Base-by-base conservation (phyloP, 2,797 vertebrate genomes). In the Okamejei kenojei region DNA sequence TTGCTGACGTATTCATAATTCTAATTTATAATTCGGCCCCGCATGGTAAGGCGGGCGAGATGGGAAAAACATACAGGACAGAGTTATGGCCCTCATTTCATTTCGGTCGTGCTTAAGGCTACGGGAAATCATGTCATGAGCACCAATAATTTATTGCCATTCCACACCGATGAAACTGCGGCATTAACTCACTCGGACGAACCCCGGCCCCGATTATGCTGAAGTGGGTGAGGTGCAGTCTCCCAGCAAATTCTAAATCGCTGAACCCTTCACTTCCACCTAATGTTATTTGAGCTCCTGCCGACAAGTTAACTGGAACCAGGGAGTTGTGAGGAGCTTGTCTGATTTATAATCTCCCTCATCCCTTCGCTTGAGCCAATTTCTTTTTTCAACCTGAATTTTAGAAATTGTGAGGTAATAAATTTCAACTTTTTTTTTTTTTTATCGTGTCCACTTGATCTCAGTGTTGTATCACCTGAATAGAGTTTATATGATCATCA, bases 131-230 rank as follows among this genome's bases (percentile, higher is more conserved):
- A 35, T 35, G 84, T 68, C n/a, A 68, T 68, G 17, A 35, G 63
- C 65, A 63, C 61, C 68, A 29, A 68, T 88, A 68, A 88, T 88
- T 88, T 23, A 88, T 68, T 88, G 84, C 61, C 84, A 1, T 88
- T 32, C 10, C 17, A 68, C 63, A 88, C n/a, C n/a, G 17, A 23
- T 35, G 58, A 21, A 65, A 65, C 84, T 32, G 19, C 26, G n/a
- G 11, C 81, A 63, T 84, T 88, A 32, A 88, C n/a, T 65, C 61
- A 65, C 84, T 65, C 6, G 17, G 32, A n/a, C 17, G n/a, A 88
- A 35, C 63, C 32, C 35, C n/a, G 0, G 10, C 68, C 68, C 15
- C 32, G 8, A 35, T 88, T 88, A 32, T 88, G 32, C 61, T 0
- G n/a, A 35, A 35, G 77, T 35, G 32, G 35, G 32, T 78, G 77